These are phyloP conservation scores for Ophion obscuratus DNA, from an alignment of 2,888 invertebrate species.

Conservation along the genomic window DNA sequence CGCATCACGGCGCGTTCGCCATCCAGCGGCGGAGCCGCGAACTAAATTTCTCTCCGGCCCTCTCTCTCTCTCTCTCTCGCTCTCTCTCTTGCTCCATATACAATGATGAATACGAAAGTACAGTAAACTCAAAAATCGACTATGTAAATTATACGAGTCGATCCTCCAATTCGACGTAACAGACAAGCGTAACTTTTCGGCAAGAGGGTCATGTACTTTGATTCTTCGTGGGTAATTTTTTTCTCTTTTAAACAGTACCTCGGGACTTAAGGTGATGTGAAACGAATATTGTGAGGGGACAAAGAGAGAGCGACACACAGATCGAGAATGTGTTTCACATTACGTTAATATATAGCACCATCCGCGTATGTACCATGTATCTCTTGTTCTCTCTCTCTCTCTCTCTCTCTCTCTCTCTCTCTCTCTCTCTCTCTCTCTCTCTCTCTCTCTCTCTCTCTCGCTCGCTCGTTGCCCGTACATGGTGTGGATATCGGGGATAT, in stretches of 20 bases:
- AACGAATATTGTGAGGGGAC: not conserved
- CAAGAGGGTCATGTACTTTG: not conserved
- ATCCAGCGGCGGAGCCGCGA: no score
- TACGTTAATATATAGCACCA: conserved; percentile 51
- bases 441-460: conserved; percentile 7
- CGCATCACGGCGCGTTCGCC: no score
- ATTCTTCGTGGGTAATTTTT: not conserved
- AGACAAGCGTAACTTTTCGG: not conserved
- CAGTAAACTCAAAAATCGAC: not conserved
- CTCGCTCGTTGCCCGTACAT: conserved; percentile 68
- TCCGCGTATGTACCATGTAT: conserved; percentile 33
- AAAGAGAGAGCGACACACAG: conserved; percentile 6
- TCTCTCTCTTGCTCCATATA: no score
- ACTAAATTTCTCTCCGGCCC: no score
- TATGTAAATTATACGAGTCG: not conserved
- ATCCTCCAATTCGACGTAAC: not conserved
- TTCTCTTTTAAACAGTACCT: not conserved
- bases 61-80: no score
- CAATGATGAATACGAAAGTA: no score
- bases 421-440: conserved; percentile 23
- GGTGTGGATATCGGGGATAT: conserved; percentile 76
- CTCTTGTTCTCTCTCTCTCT: conserved; percentile 19
- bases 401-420: conserved; percentile 11
- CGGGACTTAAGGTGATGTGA: not conserved
- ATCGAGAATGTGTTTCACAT: conserved; percentile 28